A percentile compares a stretch with the other conserved stretches of the same genome.
phyloP scores from a whole-genome alignment of 2,797 vertebrate genomes.

The Cichlasoma orientale region DNA sequence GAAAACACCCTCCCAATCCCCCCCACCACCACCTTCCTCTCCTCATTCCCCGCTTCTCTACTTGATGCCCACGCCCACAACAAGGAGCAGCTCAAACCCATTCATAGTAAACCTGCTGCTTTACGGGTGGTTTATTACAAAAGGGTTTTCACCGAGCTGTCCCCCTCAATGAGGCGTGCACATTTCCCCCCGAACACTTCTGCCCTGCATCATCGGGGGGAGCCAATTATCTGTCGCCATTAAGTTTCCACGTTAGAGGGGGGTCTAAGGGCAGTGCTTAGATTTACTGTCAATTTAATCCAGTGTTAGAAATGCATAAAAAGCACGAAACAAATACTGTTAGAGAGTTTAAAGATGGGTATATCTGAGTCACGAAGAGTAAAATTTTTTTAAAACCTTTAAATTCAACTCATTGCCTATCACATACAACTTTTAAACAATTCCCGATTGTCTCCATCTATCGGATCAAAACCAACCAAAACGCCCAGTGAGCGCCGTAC shows the following conservation, averaged over 20 bases:
- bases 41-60: background rate
- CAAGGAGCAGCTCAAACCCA: slow-evolving; percentile 84
- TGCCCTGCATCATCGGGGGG: slow-evolving; percentile 33
- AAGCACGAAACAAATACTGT: slow-evolving; percentile 58
- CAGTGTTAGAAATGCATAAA: slow-evolving; percentile 71
- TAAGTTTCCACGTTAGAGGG: slow-evolving; percentile 4
- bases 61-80: slow-evolving; percentile 65
- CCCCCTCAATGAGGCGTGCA: slow-evolving; percentile 77
- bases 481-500: background rate
- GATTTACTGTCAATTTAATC: slow-evolving; percentile 71
- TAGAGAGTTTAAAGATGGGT: slow-evolving; percentile 67
- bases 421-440: slow-evolving; percentile 38
- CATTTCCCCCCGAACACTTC: slow-evolving; percentile 9
- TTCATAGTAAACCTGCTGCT: slow-evolving; percentile 88
- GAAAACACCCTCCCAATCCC: slow-evolving; percentile 29
- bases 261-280: slow-evolving; percentile 73
- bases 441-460: slow-evolving; percentile 68
- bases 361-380: slow-evolving; percentile 71
- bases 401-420: slow-evolving; percentile 71
- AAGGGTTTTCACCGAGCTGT: slow-evolving; percentile 77
- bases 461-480: slow-evolving; percentile 22
- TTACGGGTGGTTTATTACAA: slow-evolving; percentile 88
- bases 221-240: background rate
- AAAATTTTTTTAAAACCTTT: slow-evolving; percentile 59
- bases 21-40: background rate